Evolutionary conservation across 2,797 vertebrate genomes (phyloP).

Genomic region (Poecilia wingei): DNA sequence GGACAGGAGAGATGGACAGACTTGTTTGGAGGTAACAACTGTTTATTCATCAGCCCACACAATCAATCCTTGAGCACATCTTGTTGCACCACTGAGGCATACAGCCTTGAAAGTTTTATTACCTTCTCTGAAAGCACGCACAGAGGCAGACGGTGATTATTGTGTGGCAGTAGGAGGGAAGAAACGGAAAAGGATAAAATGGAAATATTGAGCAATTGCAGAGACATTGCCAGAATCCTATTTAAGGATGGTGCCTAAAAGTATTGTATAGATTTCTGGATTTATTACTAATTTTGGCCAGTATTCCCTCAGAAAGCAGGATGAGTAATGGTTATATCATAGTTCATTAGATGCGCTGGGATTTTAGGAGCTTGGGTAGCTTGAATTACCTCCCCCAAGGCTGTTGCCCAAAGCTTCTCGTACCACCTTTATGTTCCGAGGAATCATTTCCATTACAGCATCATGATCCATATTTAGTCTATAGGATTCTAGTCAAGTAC

Average conservation of each 20-base stretch:
- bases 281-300: slow-evolving; percentile 44
- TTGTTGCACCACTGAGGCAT: slow-evolving; percentile 52
- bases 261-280: slow-evolving; percentile 52
- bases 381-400: slow-evolving; percentile 34
- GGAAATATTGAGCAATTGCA: slow-evolving; percentile 55
- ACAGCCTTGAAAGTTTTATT: slow-evolving; percentile 62
- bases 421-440: slow-evolving; percentile 12
- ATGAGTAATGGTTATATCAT: slow-evolving; percentile 51
- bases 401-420: slow-evolving; percentile 21
- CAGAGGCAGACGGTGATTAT: slow-evolving; percentile 46
- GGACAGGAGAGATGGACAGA: slow-evolving; percentile 46
- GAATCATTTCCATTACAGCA: slow-evolving; percentile 47
- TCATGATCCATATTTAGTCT: slow-evolving; percentile 30
- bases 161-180: slow-evolving; percentile 18
- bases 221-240: slow-evolving; percentile 24
- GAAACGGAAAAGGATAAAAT: slow-evolving; percentile 39
- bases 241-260: slow-evolving; percentile 26
- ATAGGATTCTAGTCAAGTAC: slow-evolving; percentile 16
- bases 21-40: slow-evolving; percentile 55
- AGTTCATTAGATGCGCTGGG: slow-evolving; percentile 31
- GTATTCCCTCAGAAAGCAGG: slow-evolving; percentile 31
- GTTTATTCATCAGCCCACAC: slow-evolving; percentile 69
- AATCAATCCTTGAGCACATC: slow-evolving; percentile 58
- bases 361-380: slow-evolving; percentile 30
- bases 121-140: slow-evolving; percentile 51